Evolutionary conservation across 2,888 invertebrate species (phyloP).

Genomic region (Lepidonotus clava): DNA sequence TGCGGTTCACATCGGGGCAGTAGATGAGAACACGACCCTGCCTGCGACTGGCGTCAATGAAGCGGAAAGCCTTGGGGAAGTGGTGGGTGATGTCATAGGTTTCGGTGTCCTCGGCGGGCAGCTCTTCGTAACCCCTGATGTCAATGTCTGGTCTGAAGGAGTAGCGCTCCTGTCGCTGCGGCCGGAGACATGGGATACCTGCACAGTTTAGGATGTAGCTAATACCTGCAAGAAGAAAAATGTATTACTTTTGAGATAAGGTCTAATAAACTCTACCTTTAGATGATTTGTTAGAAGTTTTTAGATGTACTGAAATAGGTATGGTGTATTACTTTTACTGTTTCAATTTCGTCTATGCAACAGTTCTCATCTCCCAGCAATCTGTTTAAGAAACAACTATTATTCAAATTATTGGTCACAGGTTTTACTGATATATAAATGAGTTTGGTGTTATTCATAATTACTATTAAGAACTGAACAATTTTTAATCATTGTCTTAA

Average conservation of each 20-base stretch:
- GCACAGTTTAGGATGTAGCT: constrained; percentile 43
- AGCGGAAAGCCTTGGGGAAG: constrained; percentile 48
- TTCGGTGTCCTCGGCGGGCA: constrained; percentile 43
- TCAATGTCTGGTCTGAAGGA: constrained; percentile 29
- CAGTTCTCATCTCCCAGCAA: too few species aligned
- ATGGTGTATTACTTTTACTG: too few species aligned
- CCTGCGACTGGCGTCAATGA: constrained; percentile 52
- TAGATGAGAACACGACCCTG: constrained; percentile 53
- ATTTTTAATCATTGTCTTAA: too few species aligned
- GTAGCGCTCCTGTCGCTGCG: constrained; percentile 48
- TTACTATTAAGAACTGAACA: too few species aligned
- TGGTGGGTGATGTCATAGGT: constrained; percentile 51
- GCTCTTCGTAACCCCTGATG: constrained; percentile 55
- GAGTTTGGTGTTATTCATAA: too few species aligned
- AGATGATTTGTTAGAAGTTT: too few species aligned
- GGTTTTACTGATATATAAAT: too few species aligned
- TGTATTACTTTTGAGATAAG: not conserved
- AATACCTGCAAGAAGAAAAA: constrained; percentile 1
- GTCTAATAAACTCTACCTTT: not conserved
- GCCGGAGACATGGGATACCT: constrained; percentile 24
- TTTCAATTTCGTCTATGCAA: too few species aligned
- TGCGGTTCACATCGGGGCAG: constrained; percentile 55
- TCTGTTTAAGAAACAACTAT: too few species aligned
- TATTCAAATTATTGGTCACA: too few species aligned
- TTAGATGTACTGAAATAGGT: too few species aligned